Percentiles rank a stretch among this genome's conserved stretches.
phyloP scores from a whole-genome alignment of 2,797 vertebrate species.

The Acrossocheilus wenchowensis region DNA sequence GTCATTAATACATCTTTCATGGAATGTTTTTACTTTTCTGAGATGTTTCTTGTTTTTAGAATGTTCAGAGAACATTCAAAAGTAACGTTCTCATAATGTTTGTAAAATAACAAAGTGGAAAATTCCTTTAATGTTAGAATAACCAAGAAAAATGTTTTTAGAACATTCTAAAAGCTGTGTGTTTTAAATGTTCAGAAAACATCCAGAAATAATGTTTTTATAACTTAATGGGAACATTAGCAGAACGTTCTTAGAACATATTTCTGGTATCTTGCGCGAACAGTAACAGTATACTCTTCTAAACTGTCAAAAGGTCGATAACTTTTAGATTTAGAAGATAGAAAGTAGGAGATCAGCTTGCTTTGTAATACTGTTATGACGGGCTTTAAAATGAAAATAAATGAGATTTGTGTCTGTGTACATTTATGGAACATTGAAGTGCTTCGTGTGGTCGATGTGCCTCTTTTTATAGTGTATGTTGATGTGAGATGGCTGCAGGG shows the following conservation, averaged over 20 bases:
- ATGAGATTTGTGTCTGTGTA: slow-evolving; percentile 22
- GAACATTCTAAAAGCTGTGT: background rate
- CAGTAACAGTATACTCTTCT: background rate
- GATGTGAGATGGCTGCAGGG: background rate
- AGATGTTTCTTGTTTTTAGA: too few species aligned
- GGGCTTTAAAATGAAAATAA: slow-evolving; percentile 17
- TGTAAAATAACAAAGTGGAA: background rate
- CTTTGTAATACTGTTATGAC: background rate
- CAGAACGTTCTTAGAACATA: background rate
- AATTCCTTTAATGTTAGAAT: background rate
- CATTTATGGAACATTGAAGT: slow-evolving; percentile 11
- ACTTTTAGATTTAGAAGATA: background rate
- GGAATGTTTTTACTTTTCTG: background rate
- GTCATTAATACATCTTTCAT: background rate
- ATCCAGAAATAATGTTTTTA: background rate
- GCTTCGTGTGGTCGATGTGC: background rate
- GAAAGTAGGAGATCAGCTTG: background rate
- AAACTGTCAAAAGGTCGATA: background rate
- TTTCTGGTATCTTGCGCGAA: background rate
- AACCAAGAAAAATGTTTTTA: background rate
- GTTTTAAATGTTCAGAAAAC: background rate
- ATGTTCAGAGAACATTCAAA: background rate
- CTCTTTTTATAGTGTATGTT: slow-evolving; percentile 25
- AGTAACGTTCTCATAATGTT: background rate
- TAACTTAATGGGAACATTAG: background rate